Base-by-base conservation (phyloP, 2,888 invertebrate species). In the Toxonevra muliebris region DNA sequence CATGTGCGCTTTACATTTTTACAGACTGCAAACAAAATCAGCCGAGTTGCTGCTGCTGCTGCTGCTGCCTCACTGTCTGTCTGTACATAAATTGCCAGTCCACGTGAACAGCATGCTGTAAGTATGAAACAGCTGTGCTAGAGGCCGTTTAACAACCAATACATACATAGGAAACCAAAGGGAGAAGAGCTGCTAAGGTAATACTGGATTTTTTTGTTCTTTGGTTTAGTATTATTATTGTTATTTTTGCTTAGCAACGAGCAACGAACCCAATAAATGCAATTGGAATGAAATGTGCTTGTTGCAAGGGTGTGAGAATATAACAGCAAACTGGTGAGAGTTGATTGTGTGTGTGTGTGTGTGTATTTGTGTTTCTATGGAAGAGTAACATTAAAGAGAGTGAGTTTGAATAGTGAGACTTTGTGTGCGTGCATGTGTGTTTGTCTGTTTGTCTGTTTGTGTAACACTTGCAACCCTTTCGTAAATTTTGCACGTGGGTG, bases 401-500 rank as follows among this genome's bases (percentile, higher is more conserved):
- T 10, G 20, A 30, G 50, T 61, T 61, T 48, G 50, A 53, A 30
- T 40, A 61, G 45, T 41, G 64, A 63, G 61, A 61, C 60, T 62
- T 50, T 52, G 64, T 64, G 54, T 50, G 53, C 59, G 30, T 53
- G 63, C 54, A 53, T 61, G 45, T 50, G 5, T 17, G 43, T 48
- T 53, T 17, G 15, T 53, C n/a, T 17, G 15, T 19, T 7, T n/a
- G 15, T 53, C n/a, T 15, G 53, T n/a, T n/a, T 20, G 11, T 17
- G 40, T 20, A 42, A 57, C 13, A 57, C 13, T n/a, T 15, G 15
- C 20, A 57, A 9, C 11, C 40, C 13, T 9, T 42, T 57, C 57
- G 40, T 58, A 62, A 61, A 54, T 43, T 20, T 60, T 69, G 45
- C 69, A 69, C 63, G 66, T 66, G 60, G 63, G 30, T 30, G 30